phyloP scores from a whole-genome alignment of 2,797 vertebrate species.

The Lagodon rhomboides region DNA sequence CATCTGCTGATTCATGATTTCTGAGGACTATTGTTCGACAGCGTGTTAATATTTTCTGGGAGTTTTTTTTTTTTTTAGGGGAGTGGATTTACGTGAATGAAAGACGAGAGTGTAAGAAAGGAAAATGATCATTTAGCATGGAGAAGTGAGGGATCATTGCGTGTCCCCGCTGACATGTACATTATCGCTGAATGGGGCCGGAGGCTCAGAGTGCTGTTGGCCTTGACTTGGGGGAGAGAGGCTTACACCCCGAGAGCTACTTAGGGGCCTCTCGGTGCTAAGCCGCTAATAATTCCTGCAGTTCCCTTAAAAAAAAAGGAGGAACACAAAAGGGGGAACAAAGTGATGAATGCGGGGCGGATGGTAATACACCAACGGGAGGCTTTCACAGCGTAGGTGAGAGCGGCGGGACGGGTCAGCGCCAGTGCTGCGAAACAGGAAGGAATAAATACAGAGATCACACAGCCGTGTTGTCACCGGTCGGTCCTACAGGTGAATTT shows the following conservation, averaged over 20 bases:
- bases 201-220: slow-evolving; percentile 73
- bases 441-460: not conserved
- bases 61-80: slow-evolving; percentile 51
- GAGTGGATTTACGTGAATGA: slow-evolving; percentile 78
- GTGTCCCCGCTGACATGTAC: slow-evolving; percentile 77
- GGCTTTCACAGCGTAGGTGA: slow-evolving; percentile 24
- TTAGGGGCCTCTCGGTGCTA: slow-evolving; percentile 79
- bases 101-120: slow-evolving; percentile 69
- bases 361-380: slow-evolving; percentile 53
- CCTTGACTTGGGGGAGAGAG: slow-evolving; percentile 76
- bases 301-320: slow-evolving; percentile 68
- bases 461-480: not conserved
- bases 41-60: slow-evolving; percentile 76
- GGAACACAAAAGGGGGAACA: slow-evolving; percentile 76
- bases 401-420: slow-evolving; percentile 19
- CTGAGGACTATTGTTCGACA: slow-evolving; percentile 72
- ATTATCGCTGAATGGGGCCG: slow-evolving; percentile 69
- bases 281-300: slow-evolving; percentile 86
- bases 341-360: slow-evolving; percentile 78
- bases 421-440: not conserved
- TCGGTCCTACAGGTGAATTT: too few relatives aligned
- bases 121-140: slow-evolving; percentile 77
- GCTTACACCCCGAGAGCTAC: slow-evolving; percentile 84
- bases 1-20: slow-evolving; percentile 84
- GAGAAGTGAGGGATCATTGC: slow-evolving; percentile 76